phyloP scores from a whole-genome alignment of 2,888 invertebrate genomes.

The Rhamnusium bicolor region DNA sequence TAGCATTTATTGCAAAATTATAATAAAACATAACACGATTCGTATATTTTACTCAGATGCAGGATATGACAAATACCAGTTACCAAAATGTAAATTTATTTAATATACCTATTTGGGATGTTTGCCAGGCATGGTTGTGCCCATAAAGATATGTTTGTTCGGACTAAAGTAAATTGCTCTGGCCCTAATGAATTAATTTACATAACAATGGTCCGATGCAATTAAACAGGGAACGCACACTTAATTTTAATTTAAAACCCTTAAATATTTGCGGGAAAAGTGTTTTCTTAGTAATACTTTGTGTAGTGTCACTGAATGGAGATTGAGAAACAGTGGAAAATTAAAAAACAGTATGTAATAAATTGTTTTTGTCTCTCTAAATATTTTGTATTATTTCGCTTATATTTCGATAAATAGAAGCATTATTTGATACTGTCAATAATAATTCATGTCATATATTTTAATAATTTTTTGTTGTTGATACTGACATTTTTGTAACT shows the following conservation, averaged over 20 bases:
- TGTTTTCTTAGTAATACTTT: conserved; percentile 4
- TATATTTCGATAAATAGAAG: too few relatives aligned
- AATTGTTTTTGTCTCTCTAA: not conserved
- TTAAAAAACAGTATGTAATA: not conserved
- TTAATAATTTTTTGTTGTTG: too few relatives aligned
- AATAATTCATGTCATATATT: too few relatives aligned
- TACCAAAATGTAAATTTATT: conserved; percentile 54
- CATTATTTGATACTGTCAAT: too few relatives aligned
- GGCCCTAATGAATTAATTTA: conserved; percentile 29
- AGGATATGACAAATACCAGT: conserved; percentile 51
- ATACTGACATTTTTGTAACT: too few relatives aligned
- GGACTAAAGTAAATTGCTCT: conserved; percentile 28
- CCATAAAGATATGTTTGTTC: conserved; percentile 44
- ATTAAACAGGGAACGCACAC: conserved; percentile 7
- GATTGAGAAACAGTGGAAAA: not conserved
- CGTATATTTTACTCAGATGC: not conserved
- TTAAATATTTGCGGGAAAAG: conserved; percentile 1
- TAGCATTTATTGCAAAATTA: too few relatives aligned
- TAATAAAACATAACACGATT: not conserved
- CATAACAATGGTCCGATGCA: conserved; percentile 30
- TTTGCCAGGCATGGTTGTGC: conserved; percentile 16
- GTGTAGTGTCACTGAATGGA: not conserved
- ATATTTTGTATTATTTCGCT: too few relatives aligned
- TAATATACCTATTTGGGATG: conserved; percentile 28
- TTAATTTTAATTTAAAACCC: not conserved